Base-by-base conservation (phyloP, 2,888 invertebrate genomes). In the Luperina testacea region DNA sequence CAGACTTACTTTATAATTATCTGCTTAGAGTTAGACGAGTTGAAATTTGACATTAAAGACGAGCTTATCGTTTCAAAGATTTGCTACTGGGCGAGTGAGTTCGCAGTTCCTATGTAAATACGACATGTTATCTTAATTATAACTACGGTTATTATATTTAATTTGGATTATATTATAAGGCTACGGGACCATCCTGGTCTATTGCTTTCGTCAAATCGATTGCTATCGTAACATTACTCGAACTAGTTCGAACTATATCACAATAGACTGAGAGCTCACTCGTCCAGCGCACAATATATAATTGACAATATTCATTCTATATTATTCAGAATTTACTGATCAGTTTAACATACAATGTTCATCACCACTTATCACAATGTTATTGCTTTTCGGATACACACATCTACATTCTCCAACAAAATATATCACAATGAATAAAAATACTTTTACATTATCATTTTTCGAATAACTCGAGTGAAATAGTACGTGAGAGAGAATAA, bases 351-450 rank as follows among this genome's bases (percentile, higher is more conserved):
- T 90, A 92, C 92, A 92, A 92, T 93, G 94, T 92, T 93, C 93
- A 92, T 90, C 92, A 92, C 92, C 93, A 94, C 92, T 92, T 96
- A 96, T 96, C 96, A 96, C 96, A 96, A 94, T 91, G 92, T 95
- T 96, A 96, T 96, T 96, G 96, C 96, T 96, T 96, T 94, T 94
- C 93, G 92, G 94, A 95, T 93, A 96, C 95, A 95, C 93, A 94
- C 95, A 92, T 89, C 90, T 93, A 93, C 93, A 94, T 92, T 93
- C 91, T 94, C 93, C 92, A 95, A 94, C 93, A 94, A 93, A 94
- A 93, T 90, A 92, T 96, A 96, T 96, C 96, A 96, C 96, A 96
- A 94, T 94, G 90, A 94, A 94, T 95, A 92, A 93, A 93, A 95
- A 95, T 94, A 94, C 92, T 93, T 93, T 91, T 90, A 91, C 88